Evolutionary conservation across 2,797 vertebrate genomes (phyloP), one percentile per base, ranked within the genome.

Genomic region (Thalassophryne amazonica): DNA sequence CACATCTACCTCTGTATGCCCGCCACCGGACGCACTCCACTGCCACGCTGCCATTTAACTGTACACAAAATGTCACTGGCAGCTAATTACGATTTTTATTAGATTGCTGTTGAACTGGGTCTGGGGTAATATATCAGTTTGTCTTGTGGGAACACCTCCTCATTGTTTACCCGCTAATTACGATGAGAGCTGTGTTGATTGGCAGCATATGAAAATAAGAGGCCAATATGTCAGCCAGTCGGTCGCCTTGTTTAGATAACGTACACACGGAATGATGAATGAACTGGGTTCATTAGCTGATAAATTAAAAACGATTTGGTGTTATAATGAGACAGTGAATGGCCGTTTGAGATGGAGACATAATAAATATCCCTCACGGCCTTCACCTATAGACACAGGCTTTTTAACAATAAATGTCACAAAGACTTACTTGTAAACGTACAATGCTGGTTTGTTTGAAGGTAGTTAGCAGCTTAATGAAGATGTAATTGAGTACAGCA

Each of bases 401-500:
- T 29, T 67, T 60, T 11, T 33, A 25, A 58, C 69, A 69, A 85
- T 84, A 72, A 84, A 80, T 69, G 83, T 80, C 81, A 78, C 67
- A 76, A 7, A 24, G 32, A 66, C 68, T 81, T 78, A 75, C 76
- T 64, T 69, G 47, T 65, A 55, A 7, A 9, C 49, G 42, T 59
- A 69, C 58, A 68, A 66, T 51, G 50, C 51, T 17, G 74, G 63
- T 59, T 81, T 73, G 65, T 81, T 83, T 81, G 73, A 70, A 75
- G 58, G 57, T 60, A 55, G 73, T 85, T 81, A 73, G 67, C 19
- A 32, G 39, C 32, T 69, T 86, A 86, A 88, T 88, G 73, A 81
- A 83, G 78, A 80, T 39, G 58, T 86, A 87, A 85, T 86, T 86
- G 83, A 78, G 77, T 83, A 74, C 43, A 69, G 65, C 74, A 68